phyloP scores from a whole-genome alignment of 2,113 vertebrate genomes.

The Corythaixoides concolor region DNA sequence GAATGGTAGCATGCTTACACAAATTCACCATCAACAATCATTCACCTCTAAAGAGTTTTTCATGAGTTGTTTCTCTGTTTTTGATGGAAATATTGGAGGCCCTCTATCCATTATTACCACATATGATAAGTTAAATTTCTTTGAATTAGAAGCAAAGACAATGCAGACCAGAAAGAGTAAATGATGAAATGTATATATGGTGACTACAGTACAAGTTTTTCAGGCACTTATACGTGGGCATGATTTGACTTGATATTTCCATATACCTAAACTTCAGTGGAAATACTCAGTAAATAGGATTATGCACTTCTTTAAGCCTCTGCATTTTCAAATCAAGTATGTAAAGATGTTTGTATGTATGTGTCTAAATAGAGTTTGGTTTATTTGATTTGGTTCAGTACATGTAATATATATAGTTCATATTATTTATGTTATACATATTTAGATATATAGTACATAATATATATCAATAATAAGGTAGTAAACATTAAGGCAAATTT shows the following conservation, averaged over 20 bases:
- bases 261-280: not conserved
- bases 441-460: not conserved
- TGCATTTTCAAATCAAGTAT: not conserved
- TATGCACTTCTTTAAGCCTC: not conserved
- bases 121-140: not conserved
- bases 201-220: not conserved
- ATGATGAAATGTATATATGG: not conserved
- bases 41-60: not conserved
- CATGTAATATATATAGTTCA: not conserved
- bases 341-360: fast-evolving
- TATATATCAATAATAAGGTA: not conserved
- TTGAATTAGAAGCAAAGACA: not conserved
- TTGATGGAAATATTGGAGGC: not conserved
- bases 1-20: not conserved
- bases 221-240: fast-evolving
- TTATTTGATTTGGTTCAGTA: not conserved
- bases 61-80: not conserved
- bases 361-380: not conserved
- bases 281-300: not conserved
- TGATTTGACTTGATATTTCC: not conserved
- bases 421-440: not conserved
- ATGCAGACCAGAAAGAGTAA: not conserved
- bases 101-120: not conserved
- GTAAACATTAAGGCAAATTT: not conserved
- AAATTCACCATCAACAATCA: not conserved